Base-by-base conservation (phyloP, 2,888 invertebrate genomes). In the Camponotus fellah region DNA sequence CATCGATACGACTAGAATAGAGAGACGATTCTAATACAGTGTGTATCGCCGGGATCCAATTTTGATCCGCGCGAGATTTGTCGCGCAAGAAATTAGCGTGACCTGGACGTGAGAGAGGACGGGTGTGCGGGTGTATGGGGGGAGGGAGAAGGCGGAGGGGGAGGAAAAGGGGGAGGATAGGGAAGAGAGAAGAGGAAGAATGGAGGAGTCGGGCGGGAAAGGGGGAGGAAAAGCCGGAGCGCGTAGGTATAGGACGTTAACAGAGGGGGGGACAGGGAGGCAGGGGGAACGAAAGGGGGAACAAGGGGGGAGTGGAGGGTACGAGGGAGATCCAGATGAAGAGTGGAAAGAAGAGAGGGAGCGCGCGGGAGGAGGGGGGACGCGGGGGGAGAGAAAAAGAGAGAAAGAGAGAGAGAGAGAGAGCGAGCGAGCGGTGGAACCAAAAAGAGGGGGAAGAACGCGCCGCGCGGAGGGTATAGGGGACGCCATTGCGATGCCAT, bases 401-500 rank as follows among this genome's bases (percentile, higher is more conserved):
- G 88, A 86, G 77, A 86, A 80, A 85, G 86, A 69, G 69, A 84
- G 87, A 86, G 80, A 86, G 86, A 69, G 66, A 84, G 87, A 92
- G 90, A 90, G 91, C 91, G 88, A 86, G 77, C 89, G 85, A 88
- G 53, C 40, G 56, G 88, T 53, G 40, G 89, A 88, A 83, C 86
- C 85, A 81, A 86, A 75, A 69, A 85, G 87, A 92, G 91, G 91
- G 91, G 91, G 90, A 87, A 87, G 79, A 91, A 86, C 89, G 58
- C 76, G 66, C 66, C 66, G 90, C 88, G 82, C 86, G 87, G 79
- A 74, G 86, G 88, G 89, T 84, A 89, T 81, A 88, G 85, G 87
- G 91, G 92, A 93, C 92, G 92, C 92, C 92, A 92, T 92, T 88
- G 91, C 89, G 92, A 91, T 93, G 92, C 92, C 92, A 93, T 92